Base-by-base conservation (phyloP, 1,140 invertebrate genomes). In the Philaenus spumarius region DNA sequence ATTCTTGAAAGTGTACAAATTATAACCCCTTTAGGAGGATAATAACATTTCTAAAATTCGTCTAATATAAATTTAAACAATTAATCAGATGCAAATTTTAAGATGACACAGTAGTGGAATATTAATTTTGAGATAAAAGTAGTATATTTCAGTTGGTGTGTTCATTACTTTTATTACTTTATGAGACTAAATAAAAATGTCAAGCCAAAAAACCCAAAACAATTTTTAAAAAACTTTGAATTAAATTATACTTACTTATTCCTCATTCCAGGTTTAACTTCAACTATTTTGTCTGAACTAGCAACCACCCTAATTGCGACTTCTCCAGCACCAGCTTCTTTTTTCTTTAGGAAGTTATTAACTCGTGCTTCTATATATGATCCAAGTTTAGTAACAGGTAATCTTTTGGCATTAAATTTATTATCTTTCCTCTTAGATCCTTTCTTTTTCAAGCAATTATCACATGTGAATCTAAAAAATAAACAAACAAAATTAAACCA, bases 241-340 rank as follows among this genome's bases (percentile, higher is more conserved):
- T 57, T 14, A 11, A 53, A 48, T 48, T 42, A n/a, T 53, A 54
- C 67, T 63, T 46, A 84, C 80, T 79, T 78, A 46, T 73, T 82
- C 65, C 90, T 88, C 97, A 99, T 99, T 22, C 94, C 93, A 9
- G 94, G 92, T 72, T 99, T 99, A 0, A 99, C 95, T 77, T 99
- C 97, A 1, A 97, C 95, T 52, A 93, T 83, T 74, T 99, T 99
- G 66, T 99, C 97, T 9, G 93, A 93, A 66, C 93, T 95, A 2
- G 95, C 93, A 12, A 99, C 91, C 2, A 99, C 96, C 62, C 97
- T 85, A 65, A 99, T 98, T 63, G 89, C 89, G 14, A 99, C 96
- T 71, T 98, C 96, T 14, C 95, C 95, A 55, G 94, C 93, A 55
- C 93, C 89, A 35, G 90, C 90, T 77, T 94, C 91, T 75, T 98